Conservation (phyloP, 2,888 invertebrate genomes). For the Apotomis capreana region DNA sequence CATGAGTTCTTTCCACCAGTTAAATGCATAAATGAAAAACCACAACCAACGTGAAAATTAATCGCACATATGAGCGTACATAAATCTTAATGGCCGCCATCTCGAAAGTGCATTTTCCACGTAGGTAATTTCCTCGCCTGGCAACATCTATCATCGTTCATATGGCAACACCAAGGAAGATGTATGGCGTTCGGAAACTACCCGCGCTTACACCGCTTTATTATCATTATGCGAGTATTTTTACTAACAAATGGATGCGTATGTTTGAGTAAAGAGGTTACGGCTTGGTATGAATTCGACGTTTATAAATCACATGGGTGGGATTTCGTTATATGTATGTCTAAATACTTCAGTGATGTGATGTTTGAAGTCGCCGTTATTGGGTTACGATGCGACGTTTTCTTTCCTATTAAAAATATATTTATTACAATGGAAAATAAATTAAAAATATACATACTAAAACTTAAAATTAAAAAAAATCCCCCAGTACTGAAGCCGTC, state of each 20-base stretch:
- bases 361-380: too few relatives aligned
- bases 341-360: too few relatives aligned
- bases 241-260: constrained; percentile 23
- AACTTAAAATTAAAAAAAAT: too few relatives aligned
- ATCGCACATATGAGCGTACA: constrained; percentile 47
- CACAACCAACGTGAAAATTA: constrained; percentile 50
- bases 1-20: too few relatives aligned
- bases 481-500: too few relatives aligned
- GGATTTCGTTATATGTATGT: too few relatives aligned
- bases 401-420: too few relatives aligned
- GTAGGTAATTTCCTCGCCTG: constrained; percentile 56
- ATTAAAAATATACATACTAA: too few relatives aligned
- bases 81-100: constrained; percentile 58
- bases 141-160: constrained; percentile 61
- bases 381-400: too few relatives aligned
- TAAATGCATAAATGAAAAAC: neutral
- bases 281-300: too few relatives aligned
- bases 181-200: constrained; percentile 46
- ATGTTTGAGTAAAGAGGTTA: constrained; percentile 4
- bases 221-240: constrained; percentile 36
- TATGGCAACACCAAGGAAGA: constrained; percentile 52
- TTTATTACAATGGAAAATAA: too few relatives aligned
- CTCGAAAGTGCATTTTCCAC: constrained; percentile 61
- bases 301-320: too few relatives aligned
- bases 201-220: constrained; percentile 34